Evolutionary conservation across 2,797 vertebrate species (phyloP).

Genomic region (Lagothrix lagotricha): DNA sequence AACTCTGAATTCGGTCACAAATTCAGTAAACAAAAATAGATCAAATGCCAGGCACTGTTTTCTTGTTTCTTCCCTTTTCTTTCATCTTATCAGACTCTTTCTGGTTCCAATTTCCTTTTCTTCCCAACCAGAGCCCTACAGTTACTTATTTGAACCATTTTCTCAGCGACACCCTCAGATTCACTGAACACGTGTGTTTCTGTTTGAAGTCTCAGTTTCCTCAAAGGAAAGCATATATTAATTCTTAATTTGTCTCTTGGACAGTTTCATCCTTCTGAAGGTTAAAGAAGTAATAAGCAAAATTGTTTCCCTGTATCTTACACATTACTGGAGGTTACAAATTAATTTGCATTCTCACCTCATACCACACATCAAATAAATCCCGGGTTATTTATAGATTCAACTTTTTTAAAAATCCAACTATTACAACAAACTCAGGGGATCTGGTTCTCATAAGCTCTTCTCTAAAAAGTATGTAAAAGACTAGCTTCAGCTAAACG

Average conservation of each 20-base stretch:
- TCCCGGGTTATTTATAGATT: constrained; percentile 1
- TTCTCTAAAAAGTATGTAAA: neutral
- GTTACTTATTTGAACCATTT: neutral
- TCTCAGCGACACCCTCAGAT: neutral
- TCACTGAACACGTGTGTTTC: neutral
- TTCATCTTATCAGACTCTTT: neutral
- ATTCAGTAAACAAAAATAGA: neutral
- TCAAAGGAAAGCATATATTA: constrained; percentile 26
- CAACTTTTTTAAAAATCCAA: neutral
- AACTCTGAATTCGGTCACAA: neutral
- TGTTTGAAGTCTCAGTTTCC: constrained; percentile 18
- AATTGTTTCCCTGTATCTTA: neutral
- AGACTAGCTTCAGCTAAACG: neutral
- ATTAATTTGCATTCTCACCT: constrained; percentile 41
- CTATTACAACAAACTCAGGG: neutral
- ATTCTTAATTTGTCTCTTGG: constrained; percentile 19
- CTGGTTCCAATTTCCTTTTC: neutral
- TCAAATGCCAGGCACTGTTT: neutral
- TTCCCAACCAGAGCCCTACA: neutral
- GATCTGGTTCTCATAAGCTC: neutral
- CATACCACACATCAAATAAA: neutral
- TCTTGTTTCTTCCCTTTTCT: neutral
- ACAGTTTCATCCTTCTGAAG: constrained; percentile 15
- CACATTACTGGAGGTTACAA: neutral
- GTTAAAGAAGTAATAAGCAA: constrained; percentile 6